phyloP scores from a whole-genome alignment of 2,797 vertebrate genomes.

The Gymnodraco acuticeps region DNA sequence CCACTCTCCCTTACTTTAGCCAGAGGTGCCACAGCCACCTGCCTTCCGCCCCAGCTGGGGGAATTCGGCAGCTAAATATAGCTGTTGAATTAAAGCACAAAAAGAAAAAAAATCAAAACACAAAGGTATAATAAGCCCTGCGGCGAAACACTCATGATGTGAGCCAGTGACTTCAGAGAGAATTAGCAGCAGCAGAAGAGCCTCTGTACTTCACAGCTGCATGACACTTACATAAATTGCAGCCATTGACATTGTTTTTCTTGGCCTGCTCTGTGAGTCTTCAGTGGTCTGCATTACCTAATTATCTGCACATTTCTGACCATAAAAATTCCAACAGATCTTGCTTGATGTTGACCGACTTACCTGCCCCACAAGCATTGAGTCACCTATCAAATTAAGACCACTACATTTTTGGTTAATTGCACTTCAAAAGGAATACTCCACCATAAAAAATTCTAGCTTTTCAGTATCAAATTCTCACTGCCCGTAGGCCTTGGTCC shows the following conservation, averaged over 20 bases:
- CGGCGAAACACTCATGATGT: conserved; percentile 49
- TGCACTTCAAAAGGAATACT: conserved; percentile 5
- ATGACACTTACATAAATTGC: conserved; percentile 61
- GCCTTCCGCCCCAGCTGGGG: conserved; percentile 78
- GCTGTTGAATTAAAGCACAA: conserved; percentile 70
- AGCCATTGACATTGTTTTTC: conserved; percentile 60
- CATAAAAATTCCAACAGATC: conserved; percentile 42
- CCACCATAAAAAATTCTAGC: background rate
- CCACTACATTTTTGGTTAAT: background rate
- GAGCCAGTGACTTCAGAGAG: conserved; percentile 74
- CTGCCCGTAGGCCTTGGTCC: background rate
- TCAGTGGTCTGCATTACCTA: conserved; percentile 58
- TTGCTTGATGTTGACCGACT: conserved; percentile 21
- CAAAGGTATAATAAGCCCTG: conserved; percentile 69
- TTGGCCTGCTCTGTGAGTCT: conserved; percentile 44
- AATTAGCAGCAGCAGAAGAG: conserved; percentile 54
- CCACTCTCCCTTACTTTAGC: conserved; percentile 9
- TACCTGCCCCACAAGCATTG: conserved; percentile 10
- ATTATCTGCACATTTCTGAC: conserved; percentile 54
- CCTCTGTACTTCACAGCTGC: conserved; percentile 72
- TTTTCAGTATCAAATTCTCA: background rate
- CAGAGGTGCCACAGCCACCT: conserved; percentile 79
- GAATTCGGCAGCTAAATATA: conserved; percentile 84
- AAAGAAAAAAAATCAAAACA: conserved; percentile 76
- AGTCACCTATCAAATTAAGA: conserved; percentile 19